Base-by-base conservation (phyloP, 2,797 vertebrate species). In the Channallabes apus region DNA sequence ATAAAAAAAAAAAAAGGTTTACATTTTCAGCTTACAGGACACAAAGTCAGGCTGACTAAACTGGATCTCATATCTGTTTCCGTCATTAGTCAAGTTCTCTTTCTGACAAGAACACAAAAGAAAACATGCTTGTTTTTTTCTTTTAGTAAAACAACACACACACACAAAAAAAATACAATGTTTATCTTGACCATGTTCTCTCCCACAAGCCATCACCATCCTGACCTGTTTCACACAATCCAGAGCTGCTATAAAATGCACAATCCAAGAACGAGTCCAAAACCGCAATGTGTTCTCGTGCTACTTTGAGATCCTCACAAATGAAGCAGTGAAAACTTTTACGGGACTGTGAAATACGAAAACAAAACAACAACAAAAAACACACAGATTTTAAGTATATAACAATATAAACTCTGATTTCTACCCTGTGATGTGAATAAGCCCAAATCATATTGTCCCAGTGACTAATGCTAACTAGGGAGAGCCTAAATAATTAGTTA, bases 181-280 rank as follows among this genome's bases (percentile, higher is more conserved):
- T 79, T 46, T 64, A 27, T 59, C 18, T 20, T 58, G 24, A 51
- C 6, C 12, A 18, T 62, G 41, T n/a, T 61, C 54, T 35, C 27
- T 79, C 12, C 58, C 9, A 79, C n/a, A 64, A 80, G 27, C 38
- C 11, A 2, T 46, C 61, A 80, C 32, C n/a, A 38, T 46, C 38
- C 38, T 79, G 41, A 79, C 2, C 54, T 32, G 67, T 15, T 80
- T 62, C 56, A 80, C 41, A 61, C 38, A 29, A 41, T 72, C 17
- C 84, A 51, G 80, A 32, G 72, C 62, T 59, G 79, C 61, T 71
- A 77, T 82, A 82, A 86, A 76, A 32, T 18, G 62, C n/a, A 41
- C 62, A 80, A 72, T 80, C 67, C 80, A 62, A 64, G 35, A 61
- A 54, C 17, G 51, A 11, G 32, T 58, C 61, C 46, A 58, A 85